These are phyloP conservation scores for Drosophila lacteicornis DNA, from an alignment of 1,140 invertebrate species.

Conservation along the genomic window DNA sequence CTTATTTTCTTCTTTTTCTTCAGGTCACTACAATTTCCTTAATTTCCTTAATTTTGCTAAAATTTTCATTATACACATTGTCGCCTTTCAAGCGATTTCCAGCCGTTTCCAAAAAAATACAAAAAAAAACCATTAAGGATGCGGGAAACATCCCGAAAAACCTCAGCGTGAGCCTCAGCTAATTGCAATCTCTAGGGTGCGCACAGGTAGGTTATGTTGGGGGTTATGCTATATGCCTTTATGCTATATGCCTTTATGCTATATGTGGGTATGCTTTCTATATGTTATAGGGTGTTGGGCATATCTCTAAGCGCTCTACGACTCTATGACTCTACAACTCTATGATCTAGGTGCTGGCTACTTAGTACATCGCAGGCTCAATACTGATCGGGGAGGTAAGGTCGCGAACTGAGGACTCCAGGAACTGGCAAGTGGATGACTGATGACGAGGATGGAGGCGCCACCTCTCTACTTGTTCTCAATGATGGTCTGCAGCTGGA, in stretches of 20 bases:
- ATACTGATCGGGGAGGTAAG: conserved; percentile 69
- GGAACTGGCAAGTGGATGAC: conserved; percentile 12
- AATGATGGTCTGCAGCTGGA: conserved; percentile 95
- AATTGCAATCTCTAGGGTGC: conserved; percentile 43
- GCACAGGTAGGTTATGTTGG: conserved; percentile 8
- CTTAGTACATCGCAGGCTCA: conserved; percentile 49
- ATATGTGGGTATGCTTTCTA: background rate
- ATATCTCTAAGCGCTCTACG: conserved; percentile 11
- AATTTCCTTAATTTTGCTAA: conserved; percentile 38
- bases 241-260: background rate
- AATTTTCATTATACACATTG: conserved; percentile 5
- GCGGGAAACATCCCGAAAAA: conserved; percentile 27
- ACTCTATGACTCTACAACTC: conserved; percentile 19
- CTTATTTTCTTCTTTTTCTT: conserved; percentile 32
- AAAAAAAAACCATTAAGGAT: conserved; percentile 15
- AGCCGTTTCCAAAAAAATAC: conserved; percentile 56
- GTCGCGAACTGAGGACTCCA: conserved; percentile 19
- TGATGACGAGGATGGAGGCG: background rate
- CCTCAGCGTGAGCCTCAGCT: conserved; percentile 32
- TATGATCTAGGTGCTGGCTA: conserved; percentile 50
- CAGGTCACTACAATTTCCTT: conserved; percentile 80
- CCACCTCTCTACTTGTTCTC: conserved; percentile 91
- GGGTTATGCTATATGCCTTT: conserved; percentile 1
- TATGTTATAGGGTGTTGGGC: no score
- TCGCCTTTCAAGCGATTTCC: conserved; percentile 53